Percentiles rank a stretch among this genome's conserved stretches.
Evolutionary conservation across 2,797 vertebrate genomes (phyloP).

Genomic region (Propithecus perrieri): DNA sequence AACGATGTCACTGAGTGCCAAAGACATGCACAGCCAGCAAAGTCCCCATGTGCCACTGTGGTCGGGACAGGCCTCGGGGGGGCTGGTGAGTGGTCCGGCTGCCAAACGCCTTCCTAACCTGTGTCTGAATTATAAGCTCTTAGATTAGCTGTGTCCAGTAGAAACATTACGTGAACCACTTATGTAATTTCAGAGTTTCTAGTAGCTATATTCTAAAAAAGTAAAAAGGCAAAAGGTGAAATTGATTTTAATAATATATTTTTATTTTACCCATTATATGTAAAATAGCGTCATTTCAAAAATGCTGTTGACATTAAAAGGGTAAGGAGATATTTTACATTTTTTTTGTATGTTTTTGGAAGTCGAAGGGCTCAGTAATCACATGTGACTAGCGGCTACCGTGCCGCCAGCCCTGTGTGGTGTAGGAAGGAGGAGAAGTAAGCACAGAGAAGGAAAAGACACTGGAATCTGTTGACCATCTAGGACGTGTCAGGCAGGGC

Average conservation of each 20-base stretch:
- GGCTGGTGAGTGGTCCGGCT: not conserved
- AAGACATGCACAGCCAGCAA: no score
- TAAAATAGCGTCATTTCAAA: not conserved
- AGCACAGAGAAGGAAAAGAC: not conserved
- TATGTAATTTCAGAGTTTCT: not conserved
- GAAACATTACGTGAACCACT: not conserved
- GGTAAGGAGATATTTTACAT: not conserved
- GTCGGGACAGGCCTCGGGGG: not conserved
- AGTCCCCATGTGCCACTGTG: no score
- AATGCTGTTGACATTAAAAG: not conserved
- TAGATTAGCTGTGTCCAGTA: not conserved
- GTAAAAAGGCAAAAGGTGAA: no score
- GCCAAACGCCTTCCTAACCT: not conserved
- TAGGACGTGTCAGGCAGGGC: not conserved
- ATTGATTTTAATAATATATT: not conserved
- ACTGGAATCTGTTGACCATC: not conserved
- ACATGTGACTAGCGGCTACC: not conserved
- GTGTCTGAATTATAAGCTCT: not conserved
- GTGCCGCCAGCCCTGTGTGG: no score
- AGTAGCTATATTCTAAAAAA: not conserved
- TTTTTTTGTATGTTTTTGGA: not conserved
- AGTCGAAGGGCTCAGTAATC: not conserved
- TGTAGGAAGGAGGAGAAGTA: not conserved
- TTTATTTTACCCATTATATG: not conserved
- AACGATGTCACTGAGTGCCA: no score